Conservation (phyloP, 2,113 vertebrate species). For the Callithrix jacchus region DNA sequence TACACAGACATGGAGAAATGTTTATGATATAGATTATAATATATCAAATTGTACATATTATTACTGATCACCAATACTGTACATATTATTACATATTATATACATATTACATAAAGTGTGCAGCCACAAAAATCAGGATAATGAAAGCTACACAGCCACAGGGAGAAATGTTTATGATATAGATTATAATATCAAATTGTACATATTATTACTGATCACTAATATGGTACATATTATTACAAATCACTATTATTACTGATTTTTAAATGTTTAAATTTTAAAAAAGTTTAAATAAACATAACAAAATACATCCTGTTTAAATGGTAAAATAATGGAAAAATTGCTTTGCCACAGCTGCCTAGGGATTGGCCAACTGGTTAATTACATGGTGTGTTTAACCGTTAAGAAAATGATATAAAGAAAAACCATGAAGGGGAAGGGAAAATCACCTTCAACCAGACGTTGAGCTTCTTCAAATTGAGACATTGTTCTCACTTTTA, state of each 20-base stretch:
- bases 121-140: background rate
- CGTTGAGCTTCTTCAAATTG: background rate
- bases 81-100: too few relatives aligned
- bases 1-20: background rate
- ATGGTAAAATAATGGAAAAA: background rate
- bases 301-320: background rate
- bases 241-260: background rate
- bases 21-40: background rate
- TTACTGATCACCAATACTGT: background rate
- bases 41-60: background rate
- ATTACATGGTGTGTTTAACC: background rate
- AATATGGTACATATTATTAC: too few relatives aligned
- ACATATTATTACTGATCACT: background rate
- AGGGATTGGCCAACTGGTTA: background rate
- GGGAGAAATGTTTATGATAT: background rate
- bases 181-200: background rate
- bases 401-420: background rate
- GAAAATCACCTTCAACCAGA: background rate
- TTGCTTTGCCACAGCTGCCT: background rate
- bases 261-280: background rate
- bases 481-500: background rate
- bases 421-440: background rate
- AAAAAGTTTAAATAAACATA: background rate
- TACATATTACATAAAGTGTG: too few relatives aligned
- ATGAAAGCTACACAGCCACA: background rate